phyloP scores from a whole-genome alignment of 2,113 vertebrate species.

The Echinops telfairi region DNA sequence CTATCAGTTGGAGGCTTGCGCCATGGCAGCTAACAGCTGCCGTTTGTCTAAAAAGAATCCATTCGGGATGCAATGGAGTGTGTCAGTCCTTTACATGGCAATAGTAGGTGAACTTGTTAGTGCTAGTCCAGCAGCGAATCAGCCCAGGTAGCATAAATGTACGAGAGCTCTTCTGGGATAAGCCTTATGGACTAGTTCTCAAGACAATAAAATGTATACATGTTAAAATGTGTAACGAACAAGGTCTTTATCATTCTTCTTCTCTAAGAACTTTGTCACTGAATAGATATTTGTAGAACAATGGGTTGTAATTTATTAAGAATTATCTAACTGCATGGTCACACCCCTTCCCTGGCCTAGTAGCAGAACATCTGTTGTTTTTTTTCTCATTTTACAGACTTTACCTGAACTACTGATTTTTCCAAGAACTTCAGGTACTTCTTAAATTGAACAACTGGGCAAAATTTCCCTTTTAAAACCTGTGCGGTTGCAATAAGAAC shows the following conservation, averaged over 20 bases:
- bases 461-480: slow-evolving; percentile 22
- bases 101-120: rapidly evolving
- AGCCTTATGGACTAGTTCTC: not conserved
- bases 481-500: not conserved
- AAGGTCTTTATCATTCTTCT: not conserved
- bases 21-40: not conserved
- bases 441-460: slow-evolving; percentile 10
- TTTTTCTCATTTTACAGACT: slow-evolving; percentile 59
- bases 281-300: slow-evolving; percentile 20
- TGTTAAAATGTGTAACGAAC: not conserved
- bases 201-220: not conserved
- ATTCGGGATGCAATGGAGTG: not conserved
- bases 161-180: not conserved
- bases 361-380: not conserved
- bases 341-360: not conserved
- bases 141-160: not conserved
- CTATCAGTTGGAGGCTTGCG: not conserved
- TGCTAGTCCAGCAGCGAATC: not conserved
- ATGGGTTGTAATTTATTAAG: slow-evolving; percentile 37
- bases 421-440: slow-evolving; percentile 43
- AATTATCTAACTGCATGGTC: not conserved
- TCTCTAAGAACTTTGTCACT: slow-evolving; percentile 21
- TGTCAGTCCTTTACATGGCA: not conserved
- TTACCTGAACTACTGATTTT: slow-evolving; percentile 48
- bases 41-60: not conserved